phyloP scores from a whole-genome alignment of 2,888 invertebrate genomes.

The Tuta absoluta region DNA sequence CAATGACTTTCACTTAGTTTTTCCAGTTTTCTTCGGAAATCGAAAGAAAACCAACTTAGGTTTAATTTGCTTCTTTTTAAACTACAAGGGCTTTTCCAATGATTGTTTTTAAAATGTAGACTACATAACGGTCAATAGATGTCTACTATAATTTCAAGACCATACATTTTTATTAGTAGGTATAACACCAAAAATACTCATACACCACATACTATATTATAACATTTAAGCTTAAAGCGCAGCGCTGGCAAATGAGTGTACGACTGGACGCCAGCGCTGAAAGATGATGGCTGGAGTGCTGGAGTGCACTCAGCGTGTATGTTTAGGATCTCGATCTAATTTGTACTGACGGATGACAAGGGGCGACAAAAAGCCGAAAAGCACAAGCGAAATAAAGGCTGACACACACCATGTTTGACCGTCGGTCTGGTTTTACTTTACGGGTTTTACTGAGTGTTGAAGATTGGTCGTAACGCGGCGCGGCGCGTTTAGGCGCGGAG shows the following conservation, averaged over 20 bases:
- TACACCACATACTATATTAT: neutral
- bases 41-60: neutral
- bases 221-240: neutral
- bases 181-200: neutral
- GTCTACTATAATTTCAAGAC: no score
- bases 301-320: slow-evolving; percentile 19
- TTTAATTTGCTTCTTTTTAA: neutral
- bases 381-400: neutral
- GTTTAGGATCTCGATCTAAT: slow-evolving; percentile 21
- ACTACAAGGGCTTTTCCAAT: neutral
- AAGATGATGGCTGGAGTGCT: slow-evolving; percentile 6
- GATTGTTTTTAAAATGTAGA: no score
- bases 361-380: slow-evolving; percentile 9
- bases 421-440: no score
- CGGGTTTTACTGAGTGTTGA: no score
- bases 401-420: neutral
- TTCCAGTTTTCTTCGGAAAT: neutral
- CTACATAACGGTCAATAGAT: no score
- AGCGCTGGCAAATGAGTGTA: slow-evolving; percentile 15
- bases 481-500: no score
- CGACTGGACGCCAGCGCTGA: slow-evolving; percentile 7
- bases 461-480: no score
- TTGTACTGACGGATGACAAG: slow-evolving; percentile 11
- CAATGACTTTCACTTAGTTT: neutral
- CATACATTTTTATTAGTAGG: neutral